Base-by-base conservation (phyloP, 2,113 vertebrate genomes). In the Stomatorhinus ivindoensis region DNA sequence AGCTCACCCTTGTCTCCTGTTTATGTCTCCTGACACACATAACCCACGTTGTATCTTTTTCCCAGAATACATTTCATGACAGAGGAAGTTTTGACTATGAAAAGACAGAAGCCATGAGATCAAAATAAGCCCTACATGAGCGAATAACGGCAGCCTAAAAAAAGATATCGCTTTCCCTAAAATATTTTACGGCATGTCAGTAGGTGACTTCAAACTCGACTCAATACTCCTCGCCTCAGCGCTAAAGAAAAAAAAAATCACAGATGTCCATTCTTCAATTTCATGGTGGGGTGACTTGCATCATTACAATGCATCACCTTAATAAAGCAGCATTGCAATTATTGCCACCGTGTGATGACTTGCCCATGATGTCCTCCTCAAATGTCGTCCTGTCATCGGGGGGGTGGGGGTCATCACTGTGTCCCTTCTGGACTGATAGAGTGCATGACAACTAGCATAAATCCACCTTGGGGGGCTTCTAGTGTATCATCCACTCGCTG, bases 261-360 rank as follows among this genome's bases (percentile, higher is more conserved):
- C 83, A 91, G 91, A 90, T 94, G 94, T 94, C 93, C 93, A 91
- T 95, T 95, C 94, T 95, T 95, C 95, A 96, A 96, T 96, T 96
- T 96, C 95, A 95, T 73, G 93, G 93, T 90, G 93, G 93, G 89
- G 88, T 91, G 93, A 91, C 88, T 93, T 92, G 94, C 94, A 95
- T 95, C 93, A 95, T 95, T 92, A 94, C 93, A 53, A 90, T 92
- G 91, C 93, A 94, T 94, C 92, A 92, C 89, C 90, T 90, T 95
- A 95, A 95, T 94, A 96, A 94, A 94, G 92, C 89, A 93, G 95
- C 94, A 95, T 95, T 92, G 92, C 93, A 94, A 95, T 96, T 92
- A 93, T 92, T 89, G 91, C 89, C 31, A 61, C 84, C 89, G 89
- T 90, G 85, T n/a, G 58, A 89, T 87, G 89, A 90, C 90, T 88